Conservation (phyloP, 1,140 invertebrate species). For the Hyphantria cunea region DNA sequence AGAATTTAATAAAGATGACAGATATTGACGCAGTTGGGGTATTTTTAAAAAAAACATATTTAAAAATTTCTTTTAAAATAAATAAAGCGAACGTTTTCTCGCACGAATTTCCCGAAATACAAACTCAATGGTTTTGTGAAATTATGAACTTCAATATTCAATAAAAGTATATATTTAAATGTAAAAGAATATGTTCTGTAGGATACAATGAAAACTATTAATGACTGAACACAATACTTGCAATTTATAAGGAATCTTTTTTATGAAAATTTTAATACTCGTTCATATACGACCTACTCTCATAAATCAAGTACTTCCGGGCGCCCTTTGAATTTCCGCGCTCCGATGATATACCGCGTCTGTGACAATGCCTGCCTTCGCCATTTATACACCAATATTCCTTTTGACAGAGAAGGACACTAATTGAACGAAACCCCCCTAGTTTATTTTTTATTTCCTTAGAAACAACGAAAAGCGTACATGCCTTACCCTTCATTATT, state of each 20-base stretch:
- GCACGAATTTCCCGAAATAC: too few relatives aligned
- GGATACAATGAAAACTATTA: too few relatives aligned
- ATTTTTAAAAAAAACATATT: too few relatives aligned
- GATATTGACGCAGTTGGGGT: too few relatives aligned
- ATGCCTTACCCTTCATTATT: background rate
- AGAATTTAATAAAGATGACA: too few relatives aligned
- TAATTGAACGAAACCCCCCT: constrained; percentile 42
- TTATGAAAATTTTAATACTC: constrained; percentile 76
- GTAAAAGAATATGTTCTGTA: too few relatives aligned
- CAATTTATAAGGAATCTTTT: constrained; percentile 69
- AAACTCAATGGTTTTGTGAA: too few relatives aligned
- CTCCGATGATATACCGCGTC: constrained; percentile 64
- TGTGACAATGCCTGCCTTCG: constrained; percentile 64
- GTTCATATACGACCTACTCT: constrained; percentile 51
- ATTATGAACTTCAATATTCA: too few relatives aligned
- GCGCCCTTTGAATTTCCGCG: constrained; percentile 69
- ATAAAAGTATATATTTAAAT: too few relatives aligned
- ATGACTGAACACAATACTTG: constrained; percentile 40
- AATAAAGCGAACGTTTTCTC: too few relatives aligned
- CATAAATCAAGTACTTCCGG: constrained; percentile 76
- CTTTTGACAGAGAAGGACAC: constrained; percentile 46
- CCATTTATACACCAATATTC: constrained; percentile 60
- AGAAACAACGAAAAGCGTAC: constrained; percentile 5
- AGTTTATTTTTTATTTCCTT: constrained; percentile 25
- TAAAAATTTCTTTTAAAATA: too few relatives aligned